phyloP scores from a whole-genome alignment of 2,888 invertebrate species.

The Ochlodes sylvanus region DNA sequence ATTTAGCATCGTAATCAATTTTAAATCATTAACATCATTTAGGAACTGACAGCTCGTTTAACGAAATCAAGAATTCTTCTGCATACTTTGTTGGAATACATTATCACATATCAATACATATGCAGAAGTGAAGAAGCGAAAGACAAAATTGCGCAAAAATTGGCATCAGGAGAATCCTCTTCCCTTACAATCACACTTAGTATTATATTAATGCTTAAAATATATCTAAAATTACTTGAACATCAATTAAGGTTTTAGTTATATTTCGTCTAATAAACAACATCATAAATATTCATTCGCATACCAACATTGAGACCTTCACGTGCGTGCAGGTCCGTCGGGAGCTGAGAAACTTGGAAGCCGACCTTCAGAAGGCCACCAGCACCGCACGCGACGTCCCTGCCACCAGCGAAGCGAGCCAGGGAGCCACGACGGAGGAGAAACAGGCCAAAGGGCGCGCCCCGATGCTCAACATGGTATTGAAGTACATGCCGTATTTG shows the following conservation, averaged over 20 bases:
- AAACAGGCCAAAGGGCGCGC: conserved; percentile 50
- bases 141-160: no score
- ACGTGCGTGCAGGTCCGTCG: conserved; percentile 50
- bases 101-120: no score
- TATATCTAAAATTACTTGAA: background rate
- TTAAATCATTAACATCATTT: no score
- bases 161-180: no score
- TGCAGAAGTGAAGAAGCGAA: no score
- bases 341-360: conserved; percentile 40
- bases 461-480: conserved; percentile 64
- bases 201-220: no score
- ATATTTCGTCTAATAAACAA: background rate
- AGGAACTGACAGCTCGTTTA: no score
- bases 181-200: no score
- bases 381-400: background rate
- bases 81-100: no score
- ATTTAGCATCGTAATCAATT: no score
- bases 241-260: background rate
- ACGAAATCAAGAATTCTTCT: no score
- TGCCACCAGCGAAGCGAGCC: background rate
- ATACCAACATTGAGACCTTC: no score
- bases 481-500: conserved; percentile 69
- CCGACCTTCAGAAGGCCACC: conserved; percentile 4
- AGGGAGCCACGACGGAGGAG: conserved; percentile 43
- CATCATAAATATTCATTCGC: background rate